Evolutionary conservation across 2,888 invertebrate species (phyloP).

Genomic region (Tetropium fuscum): DNA sequence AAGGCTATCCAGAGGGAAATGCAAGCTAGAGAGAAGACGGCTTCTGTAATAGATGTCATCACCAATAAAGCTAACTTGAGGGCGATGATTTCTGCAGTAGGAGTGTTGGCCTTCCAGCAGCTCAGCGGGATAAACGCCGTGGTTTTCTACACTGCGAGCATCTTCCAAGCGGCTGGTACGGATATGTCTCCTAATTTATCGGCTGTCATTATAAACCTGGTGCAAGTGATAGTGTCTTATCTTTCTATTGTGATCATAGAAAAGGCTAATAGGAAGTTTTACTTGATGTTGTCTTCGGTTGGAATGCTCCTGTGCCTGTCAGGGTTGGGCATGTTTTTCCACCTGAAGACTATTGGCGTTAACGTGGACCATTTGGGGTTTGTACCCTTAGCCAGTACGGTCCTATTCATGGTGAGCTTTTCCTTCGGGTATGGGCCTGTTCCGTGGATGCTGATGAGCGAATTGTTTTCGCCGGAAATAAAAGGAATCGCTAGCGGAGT

Average conservation of each 20-base stretch:
- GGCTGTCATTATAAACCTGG: constrained; percentile 84
- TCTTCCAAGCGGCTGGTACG: constrained; percentile 81
- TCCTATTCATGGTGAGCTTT: constrained; percentile 58
- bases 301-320: constrained; percentile 79
- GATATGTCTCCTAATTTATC: constrained; percentile 74
- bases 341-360: constrained; percentile 69
- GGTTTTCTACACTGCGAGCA: constrained; percentile 82
- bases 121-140: constrained; percentile 87
- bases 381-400: constrained; percentile 56
- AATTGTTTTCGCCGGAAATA: constrained; percentile 60
- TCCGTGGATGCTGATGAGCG: constrained; percentile 62
- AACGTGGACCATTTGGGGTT: constrained; percentile 68
- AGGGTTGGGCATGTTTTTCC: constrained; percentile 80
- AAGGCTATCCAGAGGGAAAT: constrained; percentile 75
- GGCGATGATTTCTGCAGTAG: constrained; percentile 80
- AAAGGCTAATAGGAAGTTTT: constrained; percentile 81
- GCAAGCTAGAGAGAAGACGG: constrained; percentile 69
- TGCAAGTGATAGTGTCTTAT: constrained; percentile 82
- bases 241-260: constrained; percentile 81
- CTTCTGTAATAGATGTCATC: constrained; percentile 71
- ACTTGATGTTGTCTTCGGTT: constrained; percentile 81
- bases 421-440: constrained; percentile 61
- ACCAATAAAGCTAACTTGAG: constrained; percentile 74
- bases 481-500: constrained; percentile 61
- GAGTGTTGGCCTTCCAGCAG: constrained; percentile 89